A percentile compares a stretch with the other conserved stretches of the same genome.
phyloP scores from a whole-genome alignment of 2,888 invertebrate genomes.

The Trachelus troglodyta region DNA sequence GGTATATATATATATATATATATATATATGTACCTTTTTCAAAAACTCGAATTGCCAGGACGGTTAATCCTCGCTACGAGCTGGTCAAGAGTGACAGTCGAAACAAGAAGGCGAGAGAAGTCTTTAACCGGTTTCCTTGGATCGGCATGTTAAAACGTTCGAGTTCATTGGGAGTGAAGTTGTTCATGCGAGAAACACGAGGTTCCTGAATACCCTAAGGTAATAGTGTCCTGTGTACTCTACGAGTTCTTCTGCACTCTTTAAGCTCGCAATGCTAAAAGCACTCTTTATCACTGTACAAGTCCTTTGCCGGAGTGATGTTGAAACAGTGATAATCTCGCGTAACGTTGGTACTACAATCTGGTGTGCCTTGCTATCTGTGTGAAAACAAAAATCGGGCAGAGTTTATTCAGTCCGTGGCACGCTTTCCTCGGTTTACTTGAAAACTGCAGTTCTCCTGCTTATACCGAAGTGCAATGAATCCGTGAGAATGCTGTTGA shows the following conservation, averaged over 20 bases:
- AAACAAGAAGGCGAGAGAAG: slow-evolving; percentile 39
- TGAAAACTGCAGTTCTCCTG: neutral
- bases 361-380: neutral
- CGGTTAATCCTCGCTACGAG: slow-evolving; percentile 16
- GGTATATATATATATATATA: neutral
- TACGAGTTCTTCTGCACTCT: neutral
- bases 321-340: neutral
- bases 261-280: neutral
- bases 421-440: neutral
- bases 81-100: slow-evolving; percentile 38
- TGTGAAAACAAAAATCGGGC: neutral
- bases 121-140: slow-evolving; percentile 50
- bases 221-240: neutral
- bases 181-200: slow-evolving; percentile 15
- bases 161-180: slow-evolving; percentile 34
- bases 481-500: neutral
- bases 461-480: neutral
- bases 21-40: neutral
- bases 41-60: neutral
- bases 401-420: neutral
- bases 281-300: neutral
- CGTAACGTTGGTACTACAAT: neutral
- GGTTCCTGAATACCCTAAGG: neutral
- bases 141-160: slow-evolving; percentile 54
- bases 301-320: neutral